Evolutionary conservation across 2,113 vertebrate genomes (phyloP), one percentile per base, ranked within the genome.

Genomic region (Prochilodus magdalenae): DNA sequence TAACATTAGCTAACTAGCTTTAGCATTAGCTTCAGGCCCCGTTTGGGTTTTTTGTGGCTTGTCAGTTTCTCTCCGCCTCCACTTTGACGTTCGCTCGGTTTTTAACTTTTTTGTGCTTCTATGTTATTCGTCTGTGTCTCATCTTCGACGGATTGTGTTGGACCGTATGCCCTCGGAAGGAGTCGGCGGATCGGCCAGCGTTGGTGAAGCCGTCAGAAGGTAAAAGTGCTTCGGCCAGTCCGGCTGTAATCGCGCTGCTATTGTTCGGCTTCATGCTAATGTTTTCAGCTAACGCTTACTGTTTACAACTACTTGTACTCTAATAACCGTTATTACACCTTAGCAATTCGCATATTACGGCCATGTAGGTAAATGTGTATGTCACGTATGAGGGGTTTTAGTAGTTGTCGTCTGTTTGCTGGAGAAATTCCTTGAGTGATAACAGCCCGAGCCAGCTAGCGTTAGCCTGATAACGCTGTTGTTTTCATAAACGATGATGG

Each of bases 31-130:
- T 51, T 20, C 47, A 72, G 76, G 79, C 71, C 84, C 63, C 72
- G 51, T 73, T 73, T 33, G 75, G 59, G 75, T 67, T 77, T 79
- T n/a, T 74, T 82, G 76, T 65, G 80, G 71, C 71, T 81, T 80
- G 84, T 86, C 84, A 86, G 77, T 86, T 83, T 83, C 77, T 73
- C 80, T 53, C 26, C 62, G 10, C 22, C 20, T 36, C 51, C 63
- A 24, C 40, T 12, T 26, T 83, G 77, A 73, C 84, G 73, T 44
- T 65, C 53, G 22, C n/a, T 60, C 53, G 53, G 2, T 20, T 29
- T 26, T 60, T 12, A 60, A n/a, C 20, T 24, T 40, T 70, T 78
- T 57, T 72, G 29, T 20, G 22, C 57, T 60, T 49, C 30, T 40
- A 27, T 30, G 51, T 44, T 62, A 71, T 13, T 26, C 24, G 22